Evolutionary conservation across 2,888 invertebrate species (phyloP).

Genomic region (Pasiphila rectangulata): DNA sequence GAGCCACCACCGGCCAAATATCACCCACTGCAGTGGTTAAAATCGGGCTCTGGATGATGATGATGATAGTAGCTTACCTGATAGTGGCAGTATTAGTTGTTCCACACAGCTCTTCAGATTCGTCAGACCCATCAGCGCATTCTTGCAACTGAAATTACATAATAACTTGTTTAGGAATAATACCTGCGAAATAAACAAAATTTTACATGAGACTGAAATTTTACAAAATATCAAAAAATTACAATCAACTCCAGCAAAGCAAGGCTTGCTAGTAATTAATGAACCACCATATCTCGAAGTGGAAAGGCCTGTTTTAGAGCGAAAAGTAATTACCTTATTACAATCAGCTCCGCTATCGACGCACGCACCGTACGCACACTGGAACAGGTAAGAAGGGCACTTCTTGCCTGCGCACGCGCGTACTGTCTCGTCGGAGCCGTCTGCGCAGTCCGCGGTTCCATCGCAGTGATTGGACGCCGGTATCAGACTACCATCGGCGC

Average conservation of each 20-base stretch:
- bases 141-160: constrained; percentile 39
- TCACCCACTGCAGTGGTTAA: too few species aligned
- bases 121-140: constrained; percentile 60
- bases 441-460: constrained; percentile 53
- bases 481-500: constrained; percentile 51
- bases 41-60: too few species aligned
- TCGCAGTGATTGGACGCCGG: constrained; percentile 53
- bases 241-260: too few species aligned
- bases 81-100: constrained; percentile 4
- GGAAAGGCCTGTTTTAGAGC: too few species aligned
- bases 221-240: too few species aligned
- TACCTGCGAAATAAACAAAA: neutral
- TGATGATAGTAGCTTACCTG: constrained; percentile 3
- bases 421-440: constrained; percentile 64
- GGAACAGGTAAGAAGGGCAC: constrained; percentile 79
- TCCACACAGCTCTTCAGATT: constrained; percentile 52
- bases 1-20: too few species aligned
- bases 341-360: constrained; percentile 80
- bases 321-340: constrained; percentile 58
- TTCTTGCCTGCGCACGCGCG: constrained; percentile 52
- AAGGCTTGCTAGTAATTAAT: too few species aligned
- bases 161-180: neutral
- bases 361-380: constrained; percentile 83
- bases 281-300: too few species aligned
- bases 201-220: too few species aligned